Conservation (phyloP, 1,140 invertebrate species). For the Magallana gigas region DNA sequence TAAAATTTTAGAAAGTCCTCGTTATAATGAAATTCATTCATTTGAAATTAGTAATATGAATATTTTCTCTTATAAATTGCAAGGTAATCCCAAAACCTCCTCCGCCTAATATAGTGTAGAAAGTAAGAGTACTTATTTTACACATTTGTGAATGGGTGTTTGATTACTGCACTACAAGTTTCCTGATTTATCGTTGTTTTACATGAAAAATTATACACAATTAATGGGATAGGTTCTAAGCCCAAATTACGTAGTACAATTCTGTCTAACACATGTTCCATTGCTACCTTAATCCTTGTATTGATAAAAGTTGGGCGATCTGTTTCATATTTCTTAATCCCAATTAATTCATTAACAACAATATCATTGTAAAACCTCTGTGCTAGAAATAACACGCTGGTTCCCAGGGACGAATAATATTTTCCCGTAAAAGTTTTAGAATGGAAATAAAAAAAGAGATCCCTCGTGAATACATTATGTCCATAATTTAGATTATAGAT, state of each 20-base stretch:
- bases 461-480: conserved; percentile 6
- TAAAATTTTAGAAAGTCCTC: too few species aligned
- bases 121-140: too few species aligned
- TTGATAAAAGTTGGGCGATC: conserved; percentile 8
- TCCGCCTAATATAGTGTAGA: too few species aligned
- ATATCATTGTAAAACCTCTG: background rate
- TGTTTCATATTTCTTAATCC: conserved; percentile 10
- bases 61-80: too few species aligned
- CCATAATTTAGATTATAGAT: background rate
- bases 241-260: background rate
- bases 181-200: too few species aligned
- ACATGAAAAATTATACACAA: background rate
- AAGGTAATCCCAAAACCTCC: too few species aligned
- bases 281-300: background rate
- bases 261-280: background rate
- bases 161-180: too few species aligned
- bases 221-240: background rate
- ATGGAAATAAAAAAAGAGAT: background rate
- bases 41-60: too few species aligned
- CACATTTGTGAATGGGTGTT: too few species aligned
- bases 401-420: background rate
- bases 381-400: background rate
- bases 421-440: background rate
- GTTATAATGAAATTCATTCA: too few species aligned
- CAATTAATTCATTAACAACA: background rate